Percentiles rank a stretch among this genome's conserved stretches.
These are phyloP conservation scores for Luperina nickerlii DNA, from an alignment of 2,888 invertebrate genomes.

Conservation along the genomic window DNA sequence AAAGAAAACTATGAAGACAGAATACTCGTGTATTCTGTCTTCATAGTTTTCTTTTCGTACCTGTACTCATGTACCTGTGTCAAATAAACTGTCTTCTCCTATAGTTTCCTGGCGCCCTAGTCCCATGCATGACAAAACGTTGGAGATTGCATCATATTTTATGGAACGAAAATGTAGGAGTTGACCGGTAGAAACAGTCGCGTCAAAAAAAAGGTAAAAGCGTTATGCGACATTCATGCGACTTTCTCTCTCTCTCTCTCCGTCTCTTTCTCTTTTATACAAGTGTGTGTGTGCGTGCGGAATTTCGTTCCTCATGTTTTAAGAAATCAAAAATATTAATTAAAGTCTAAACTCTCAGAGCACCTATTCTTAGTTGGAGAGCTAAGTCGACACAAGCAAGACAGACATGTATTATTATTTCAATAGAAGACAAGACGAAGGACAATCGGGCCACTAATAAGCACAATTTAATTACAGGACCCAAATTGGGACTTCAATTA, in stretches of 20 bases:
- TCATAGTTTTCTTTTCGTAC: too few species aligned
- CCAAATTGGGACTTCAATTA: constrained; percentile 13
- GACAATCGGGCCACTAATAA: constrained; percentile 13
- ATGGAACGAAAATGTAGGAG: not conserved
- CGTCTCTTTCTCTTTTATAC: not conserved
- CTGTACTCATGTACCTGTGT: not conserved
- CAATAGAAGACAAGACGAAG: constrained; percentile 16
- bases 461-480: constrained; percentile 26
- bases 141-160: not conserved
- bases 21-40: not conserved
- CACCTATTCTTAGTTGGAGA: not conserved
- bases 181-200: not conserved
- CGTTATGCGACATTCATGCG: not conserved
- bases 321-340: not conserved
- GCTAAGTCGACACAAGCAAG: not conserved
- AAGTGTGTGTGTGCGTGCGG: not conserved
- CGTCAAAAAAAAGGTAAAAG: not conserved
- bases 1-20: not conserved
- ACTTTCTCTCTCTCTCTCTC: not conserved
- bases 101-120: not conserved
- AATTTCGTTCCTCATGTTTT: not conserved
- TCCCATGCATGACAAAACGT: not conserved
- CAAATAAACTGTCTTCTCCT: not conserved
- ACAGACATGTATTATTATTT: not conserved
- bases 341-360: not conserved